A percentile compares a stretch with the other conserved stretches of the same genome.
Evolutionary conservation across 2,888 invertebrate genomes (phyloP).

Genomic region (Cataglyphis rosenhaueri): DNA sequence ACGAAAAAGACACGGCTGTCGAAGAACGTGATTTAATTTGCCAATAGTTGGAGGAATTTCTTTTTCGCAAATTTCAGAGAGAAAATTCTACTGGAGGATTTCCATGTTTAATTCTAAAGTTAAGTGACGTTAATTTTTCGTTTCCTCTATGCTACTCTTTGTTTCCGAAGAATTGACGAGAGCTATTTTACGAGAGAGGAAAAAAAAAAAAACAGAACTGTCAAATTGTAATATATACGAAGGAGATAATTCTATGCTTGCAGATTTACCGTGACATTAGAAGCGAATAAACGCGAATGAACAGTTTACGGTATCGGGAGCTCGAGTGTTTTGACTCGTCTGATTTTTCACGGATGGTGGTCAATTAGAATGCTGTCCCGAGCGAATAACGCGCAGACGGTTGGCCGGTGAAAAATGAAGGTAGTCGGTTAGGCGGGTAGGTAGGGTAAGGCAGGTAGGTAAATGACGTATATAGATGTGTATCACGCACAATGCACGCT

Average conservation of each 20-base stretch:
- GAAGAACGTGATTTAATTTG: constrained; percentile 8
- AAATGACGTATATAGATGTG: constrained; percentile 82
- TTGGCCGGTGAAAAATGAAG: constrained; percentile 51
- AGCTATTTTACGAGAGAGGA: not conserved
- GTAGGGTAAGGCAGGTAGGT: constrained; percentile 72
- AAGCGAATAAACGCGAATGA: not conserved
- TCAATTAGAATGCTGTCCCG: constrained; percentile 39
- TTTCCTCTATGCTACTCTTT: not conserved
- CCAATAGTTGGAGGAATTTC: not conserved
- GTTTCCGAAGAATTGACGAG: not conserved
- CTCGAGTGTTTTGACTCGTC: constrained; percentile 45
- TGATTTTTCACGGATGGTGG: constrained; percentile 41
- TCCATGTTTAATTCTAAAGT: not conserved
- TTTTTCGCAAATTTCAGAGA: constrained; percentile 14
- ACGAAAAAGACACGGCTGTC: constrained; percentile 22
- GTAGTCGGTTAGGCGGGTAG: constrained; percentile 63
- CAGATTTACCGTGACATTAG: not conserved
- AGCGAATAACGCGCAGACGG: constrained; percentile 32
- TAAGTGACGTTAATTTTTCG: not conserved
- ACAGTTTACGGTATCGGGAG: not conserved
- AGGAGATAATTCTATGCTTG: not conserved
- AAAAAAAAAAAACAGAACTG: not conserved
- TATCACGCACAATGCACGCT: constrained; percentile 80
- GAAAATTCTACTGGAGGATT: not conserved
- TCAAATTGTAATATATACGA: not conserved